Conservation (phyloP, 2,797 vertebrate species). For the Mionectes olivaceus region DNA sequence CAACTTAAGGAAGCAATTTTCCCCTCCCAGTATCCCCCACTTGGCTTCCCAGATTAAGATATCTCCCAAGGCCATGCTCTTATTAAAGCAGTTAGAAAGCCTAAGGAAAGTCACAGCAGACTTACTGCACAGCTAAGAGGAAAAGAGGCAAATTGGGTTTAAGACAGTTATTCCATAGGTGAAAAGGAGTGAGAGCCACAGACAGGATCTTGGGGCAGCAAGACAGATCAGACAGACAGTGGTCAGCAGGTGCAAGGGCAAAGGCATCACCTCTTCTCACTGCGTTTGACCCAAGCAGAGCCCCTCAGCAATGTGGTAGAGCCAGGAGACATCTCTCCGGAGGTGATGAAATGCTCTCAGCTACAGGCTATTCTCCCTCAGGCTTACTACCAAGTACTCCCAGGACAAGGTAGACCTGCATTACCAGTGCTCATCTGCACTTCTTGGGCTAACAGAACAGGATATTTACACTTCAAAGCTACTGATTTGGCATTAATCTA, state of each 20-base stretch:
- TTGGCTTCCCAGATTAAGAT: not conserved
- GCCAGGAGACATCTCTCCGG: not conserved
- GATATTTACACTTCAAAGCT: slow-evolving; percentile 24
- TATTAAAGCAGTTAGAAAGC: not conserved
- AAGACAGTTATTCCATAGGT: not conserved
- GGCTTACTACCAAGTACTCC: not conserved
- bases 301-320: not conserved
- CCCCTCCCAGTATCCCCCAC: not conserved
- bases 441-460: not conserved
- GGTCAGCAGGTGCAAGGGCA: not conserved
- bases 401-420: not conserved
- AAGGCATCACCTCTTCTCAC: not conserved
- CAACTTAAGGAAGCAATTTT: not conserved
- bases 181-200: not conserved
- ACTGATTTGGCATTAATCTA: not conserved
- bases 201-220: not conserved
- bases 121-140: not conserved
- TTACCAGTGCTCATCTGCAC: not conserved
- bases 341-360: not conserved
- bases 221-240: not conserved
- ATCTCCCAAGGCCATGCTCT: not conserved
- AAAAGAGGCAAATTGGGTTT: not conserved
- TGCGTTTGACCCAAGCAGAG: not conserved
- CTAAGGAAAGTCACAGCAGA: not conserved
- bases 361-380: not conserved